Base-by-base conservation (phyloP, 2,113 vertebrate species). In the Paraplagusia blochii region DNA sequence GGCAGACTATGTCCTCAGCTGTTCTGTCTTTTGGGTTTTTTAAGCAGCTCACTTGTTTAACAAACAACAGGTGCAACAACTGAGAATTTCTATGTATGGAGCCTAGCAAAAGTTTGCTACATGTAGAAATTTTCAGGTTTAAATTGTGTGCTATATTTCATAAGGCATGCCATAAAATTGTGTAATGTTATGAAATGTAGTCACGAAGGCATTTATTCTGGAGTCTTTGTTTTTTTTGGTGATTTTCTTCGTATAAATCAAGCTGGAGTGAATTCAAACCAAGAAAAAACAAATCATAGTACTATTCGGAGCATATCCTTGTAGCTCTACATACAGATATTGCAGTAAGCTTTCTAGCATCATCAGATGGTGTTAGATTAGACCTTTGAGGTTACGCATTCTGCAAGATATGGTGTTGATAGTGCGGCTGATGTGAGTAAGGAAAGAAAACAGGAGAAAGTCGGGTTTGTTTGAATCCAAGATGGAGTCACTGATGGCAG, bases 1-100 rank as follows among this genome's bases (percentile, higher is more conserved):
- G 69, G 54, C 52, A 39, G 15, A 48, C 6, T 19, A 44, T 14
- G 53, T 45, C 22, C 45, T 58, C 71, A 82, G 66, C 62, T 80
- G 70, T 69, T 67, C 56, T 39, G 10, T 53, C 7, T n/a, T 11
- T 67, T 17, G 44, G 22, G 8, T 44, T 44, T 44, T 17, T 44
- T 16, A 46, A 46, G 44, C 44, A 19, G 58, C 47, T 49, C 12
- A 33, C 47, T 11, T 49, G 4, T 8, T 49, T 14, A 11, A 18
- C n/a, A 14, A 47, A 29, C 22, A 47, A 64, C 47, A 74, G 50
- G 58, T 71, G 14, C 42, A 43, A 13, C 42, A 43, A 14, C 35
- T 36, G 35, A 7, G 35, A 36, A 8, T 36, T 36, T 36, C 35
- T 36, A 7, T 36, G 7, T 36, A n/a, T n/a, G n/a, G n/a, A n/a